phyloP scores from a whole-genome alignment of 92 coral and sea anemone genomes.

The Phymanthus crucifer region DNA sequence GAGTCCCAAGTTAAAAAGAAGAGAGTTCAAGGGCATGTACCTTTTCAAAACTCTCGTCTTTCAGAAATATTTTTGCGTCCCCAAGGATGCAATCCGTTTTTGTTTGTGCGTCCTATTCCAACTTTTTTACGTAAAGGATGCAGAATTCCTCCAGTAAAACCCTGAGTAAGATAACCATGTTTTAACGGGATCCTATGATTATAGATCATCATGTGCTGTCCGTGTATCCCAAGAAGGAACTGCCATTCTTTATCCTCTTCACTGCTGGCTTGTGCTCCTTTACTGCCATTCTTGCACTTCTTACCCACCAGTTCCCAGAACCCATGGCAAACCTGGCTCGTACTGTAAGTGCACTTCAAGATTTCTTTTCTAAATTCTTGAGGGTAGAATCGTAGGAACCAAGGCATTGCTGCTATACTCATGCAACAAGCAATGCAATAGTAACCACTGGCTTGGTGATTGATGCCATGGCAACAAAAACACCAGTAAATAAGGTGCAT shows the following conservation, averaged over 20 bases:
- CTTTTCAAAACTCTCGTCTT: too few relatives aligned
- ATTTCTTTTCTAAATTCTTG: neutral
- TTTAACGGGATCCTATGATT: neutral
- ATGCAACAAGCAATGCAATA: neutral
- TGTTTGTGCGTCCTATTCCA: too few relatives aligned
- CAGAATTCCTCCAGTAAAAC: too few relatives aligned
- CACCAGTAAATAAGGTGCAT: neutral
- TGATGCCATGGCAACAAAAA: neutral
- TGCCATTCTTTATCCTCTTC: conserved; percentile 96
- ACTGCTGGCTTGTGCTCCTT: conserved; percentile 99
- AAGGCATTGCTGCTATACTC: neutral
- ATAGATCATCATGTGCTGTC: conserved; percentile 86
- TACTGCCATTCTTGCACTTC: conserved; percentile 97
- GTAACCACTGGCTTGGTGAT: neutral
- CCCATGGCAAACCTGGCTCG: conserved; percentile 96
- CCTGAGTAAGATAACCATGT: neutral
- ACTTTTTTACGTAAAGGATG: too few relatives aligned
- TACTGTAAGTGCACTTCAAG: conserved; percentile 64
- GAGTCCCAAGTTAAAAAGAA: too few relatives aligned
- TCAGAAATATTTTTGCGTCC: too few relatives aligned
- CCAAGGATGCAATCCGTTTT: too few relatives aligned
- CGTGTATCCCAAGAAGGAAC: conserved; percentile 94
- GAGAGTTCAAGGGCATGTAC: too few relatives aligned
- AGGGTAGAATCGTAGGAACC: neutral
- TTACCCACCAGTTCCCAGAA: conserved; percentile 97